Evolutionary conservation across 2,113 vertebrate species (phyloP).

Genomic region (Anarrhichthys ocellatus): DNA sequence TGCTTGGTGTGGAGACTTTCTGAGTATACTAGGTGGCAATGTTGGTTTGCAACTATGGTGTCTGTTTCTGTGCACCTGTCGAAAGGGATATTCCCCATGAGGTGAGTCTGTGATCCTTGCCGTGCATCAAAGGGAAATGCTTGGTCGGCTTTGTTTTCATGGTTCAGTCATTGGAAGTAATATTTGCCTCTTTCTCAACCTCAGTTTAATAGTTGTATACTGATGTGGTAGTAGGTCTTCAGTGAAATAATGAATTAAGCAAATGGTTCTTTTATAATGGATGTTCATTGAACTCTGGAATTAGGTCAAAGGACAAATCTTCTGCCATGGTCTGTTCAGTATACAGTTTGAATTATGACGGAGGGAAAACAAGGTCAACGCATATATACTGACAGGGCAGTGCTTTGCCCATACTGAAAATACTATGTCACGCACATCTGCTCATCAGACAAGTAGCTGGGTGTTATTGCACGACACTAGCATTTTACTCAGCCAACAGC

Average conservation of each 20-base stretch:
- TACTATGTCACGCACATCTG: conserved; percentile 39
- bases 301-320: background rate
- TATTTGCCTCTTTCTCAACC: conserved; percentile 15
- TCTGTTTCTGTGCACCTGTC: conserved; percentile 62
- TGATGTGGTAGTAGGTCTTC: background rate
- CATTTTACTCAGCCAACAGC: conserved; percentile 60
- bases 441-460: conserved; percentile 40
- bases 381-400: conserved; percentile 11
- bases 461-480: conserved; percentile 27
- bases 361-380: conserved; percentile 4
- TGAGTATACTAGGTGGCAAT: conserved; percentile 9
- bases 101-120: conserved; percentile 34
- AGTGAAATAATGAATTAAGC: background rate
- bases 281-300: conserved; percentile 12
- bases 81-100: conserved; percentile 52
- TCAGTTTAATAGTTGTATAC: background rate
- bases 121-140: conserved; percentile 50
- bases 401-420: conserved; percentile 19
- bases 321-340: background rate
- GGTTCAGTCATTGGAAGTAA: conserved; percentile 20
- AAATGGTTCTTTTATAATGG: background rate
- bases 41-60: conserved; percentile 7
- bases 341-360: conserved; percentile 24
- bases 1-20: conserved; percentile 12
- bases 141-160: conserved; percentile 41